phyloP scores from a whole-genome alignment of 2,888 invertebrate genomes.

The Blastobasis adustella region DNA sequence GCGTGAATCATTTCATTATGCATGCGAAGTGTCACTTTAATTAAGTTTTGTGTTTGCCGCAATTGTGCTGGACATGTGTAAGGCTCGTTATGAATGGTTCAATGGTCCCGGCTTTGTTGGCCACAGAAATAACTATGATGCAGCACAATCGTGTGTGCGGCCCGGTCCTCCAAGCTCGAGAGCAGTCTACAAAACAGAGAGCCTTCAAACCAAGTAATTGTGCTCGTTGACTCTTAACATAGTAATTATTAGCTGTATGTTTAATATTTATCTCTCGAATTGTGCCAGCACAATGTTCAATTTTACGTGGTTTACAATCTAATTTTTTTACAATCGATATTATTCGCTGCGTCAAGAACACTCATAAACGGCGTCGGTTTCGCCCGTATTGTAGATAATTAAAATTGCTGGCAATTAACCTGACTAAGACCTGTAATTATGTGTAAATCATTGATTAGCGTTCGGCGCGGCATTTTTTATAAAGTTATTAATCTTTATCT shows the following conservation, averaged over 20 bases:
- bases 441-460: conserved; percentile 68
- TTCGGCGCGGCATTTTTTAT: conserved; percentile 45
- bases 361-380: conserved; percentile 44
- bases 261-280: too few relatives aligned
- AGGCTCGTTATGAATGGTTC: conserved; percentile 41
- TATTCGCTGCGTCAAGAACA: conserved; percentile 12
- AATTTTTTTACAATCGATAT: too few relatives aligned
- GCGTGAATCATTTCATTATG: conserved; percentile 66
- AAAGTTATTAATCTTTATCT: conserved; percentile 51
- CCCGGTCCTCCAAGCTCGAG: conserved; percentile 4
- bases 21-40: conserved; percentile 64
- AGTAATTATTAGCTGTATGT: conserved; percentile 3
- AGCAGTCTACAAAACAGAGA: neutral
- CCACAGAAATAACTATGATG: conserved; percentile 53
- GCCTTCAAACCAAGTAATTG: neutral
- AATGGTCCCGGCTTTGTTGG: conserved; percentile 35
- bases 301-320: too few relatives aligned
- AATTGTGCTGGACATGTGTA: conserved; percentile 56
- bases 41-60: conserved; percentile 63
- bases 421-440: conserved; percentile 52
- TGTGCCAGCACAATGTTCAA: too few relatives aligned
- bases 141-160: conserved; percentile 18
- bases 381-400: conserved; percentile 58
- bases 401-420: conserved; percentile 65
- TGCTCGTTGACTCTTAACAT: neutral